Conservation (phyloP, 2,113 vertebrate genomes). For the Etia nguti region DNA sequence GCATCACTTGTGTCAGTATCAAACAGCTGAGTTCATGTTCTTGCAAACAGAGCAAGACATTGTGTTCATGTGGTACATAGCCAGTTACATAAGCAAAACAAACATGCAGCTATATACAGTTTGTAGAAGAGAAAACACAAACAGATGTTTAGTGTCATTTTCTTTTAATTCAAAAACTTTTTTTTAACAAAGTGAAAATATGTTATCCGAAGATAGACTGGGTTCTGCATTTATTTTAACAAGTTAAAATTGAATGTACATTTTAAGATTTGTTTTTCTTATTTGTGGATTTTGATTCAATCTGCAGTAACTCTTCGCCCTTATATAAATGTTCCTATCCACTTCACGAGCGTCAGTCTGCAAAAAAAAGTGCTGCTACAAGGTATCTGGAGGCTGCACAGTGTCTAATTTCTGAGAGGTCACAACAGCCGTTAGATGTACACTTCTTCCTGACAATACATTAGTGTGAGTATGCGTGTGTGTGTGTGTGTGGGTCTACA, state of each 20-base stretch:
- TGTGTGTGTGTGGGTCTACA: slow-evolving; percentile 11
- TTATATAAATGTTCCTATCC: slow-evolving; percentile 20
- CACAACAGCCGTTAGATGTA: slow-evolving; percentile 36
- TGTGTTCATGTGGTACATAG: background rate
- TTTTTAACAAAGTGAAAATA: background rate
- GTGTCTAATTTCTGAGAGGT: slow-evolving; percentile 34
- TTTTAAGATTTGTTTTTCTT: background rate
- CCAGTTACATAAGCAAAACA: background rate
- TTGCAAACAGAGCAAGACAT: background rate
- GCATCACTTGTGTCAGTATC: background rate
- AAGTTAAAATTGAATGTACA: background rate
- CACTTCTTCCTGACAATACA: slow-evolving; percentile 35
- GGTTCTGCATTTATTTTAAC: background rate
- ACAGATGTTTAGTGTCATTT: background rate
- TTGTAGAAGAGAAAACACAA: background rate
- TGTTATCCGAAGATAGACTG: background rate
- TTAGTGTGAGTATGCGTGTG: background rate
- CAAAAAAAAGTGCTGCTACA: slow-evolving; percentile 10
- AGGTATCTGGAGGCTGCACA: slow-evolving; percentile 17
- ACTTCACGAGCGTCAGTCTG: slow-evolving; percentile 3
- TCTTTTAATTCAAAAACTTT: slow-evolving; percentile 5
- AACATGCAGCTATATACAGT: background rate
- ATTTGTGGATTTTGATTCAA: slow-evolving; percentile 24
- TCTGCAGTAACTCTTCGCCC: slow-evolving; percentile 9
- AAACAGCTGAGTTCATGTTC: background rate